phyloP scores from a whole-genome alignment of 2,113 vertebrate species.

The Acanthochromis polyacanthus region DNA sequence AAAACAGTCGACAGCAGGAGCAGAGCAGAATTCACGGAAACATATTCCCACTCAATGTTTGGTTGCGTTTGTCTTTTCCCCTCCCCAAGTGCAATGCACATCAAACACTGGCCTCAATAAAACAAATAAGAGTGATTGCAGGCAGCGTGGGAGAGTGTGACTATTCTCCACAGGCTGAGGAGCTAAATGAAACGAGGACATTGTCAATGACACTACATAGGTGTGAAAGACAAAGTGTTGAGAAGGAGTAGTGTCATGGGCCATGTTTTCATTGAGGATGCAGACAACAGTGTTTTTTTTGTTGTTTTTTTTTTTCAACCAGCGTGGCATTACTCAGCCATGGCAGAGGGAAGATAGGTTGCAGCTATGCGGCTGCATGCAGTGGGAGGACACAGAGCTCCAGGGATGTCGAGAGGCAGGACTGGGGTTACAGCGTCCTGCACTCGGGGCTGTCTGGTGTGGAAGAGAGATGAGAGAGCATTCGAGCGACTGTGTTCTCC shows the following conservation, averaged over 20 bases:
- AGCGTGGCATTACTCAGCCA: conserved; percentile 52
- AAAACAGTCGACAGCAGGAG: not conserved
- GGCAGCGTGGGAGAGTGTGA: not conserved
- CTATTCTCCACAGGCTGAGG: conserved; percentile 9
- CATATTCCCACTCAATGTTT: not conserved
- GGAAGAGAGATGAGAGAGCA: conserved; percentile 56
- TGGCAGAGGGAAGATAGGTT: conserved; percentile 48
- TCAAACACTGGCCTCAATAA: conserved; percentile 14
- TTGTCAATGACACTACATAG: conserved; percentile 18
- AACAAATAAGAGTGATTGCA: conserved; percentile 6
- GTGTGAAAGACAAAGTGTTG: conserved; percentile 36
- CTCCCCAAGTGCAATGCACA: not conserved
- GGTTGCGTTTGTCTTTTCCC: not conserved
- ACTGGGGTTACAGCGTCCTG: conserved; percentile 42
- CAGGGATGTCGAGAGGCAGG: conserved; percentile 29
- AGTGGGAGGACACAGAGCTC: conserved; percentile 40
- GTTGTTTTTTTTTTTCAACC: conserved; percentile 2
- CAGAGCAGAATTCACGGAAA: not conserved
- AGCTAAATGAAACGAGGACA: conserved; percentile 27
- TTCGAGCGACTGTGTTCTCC: conserved; percentile 56
- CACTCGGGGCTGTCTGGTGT: conserved; percentile 36
- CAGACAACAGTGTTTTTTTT: conserved; percentile 23
- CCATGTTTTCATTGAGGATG: conserved; percentile 33
- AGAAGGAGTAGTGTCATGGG: not conserved
- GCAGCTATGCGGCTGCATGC: conserved; percentile 26